phyloP scores from a whole-genome alignment of 2,113 vertebrate species.

The Prionailurus bengalensis region DNA sequence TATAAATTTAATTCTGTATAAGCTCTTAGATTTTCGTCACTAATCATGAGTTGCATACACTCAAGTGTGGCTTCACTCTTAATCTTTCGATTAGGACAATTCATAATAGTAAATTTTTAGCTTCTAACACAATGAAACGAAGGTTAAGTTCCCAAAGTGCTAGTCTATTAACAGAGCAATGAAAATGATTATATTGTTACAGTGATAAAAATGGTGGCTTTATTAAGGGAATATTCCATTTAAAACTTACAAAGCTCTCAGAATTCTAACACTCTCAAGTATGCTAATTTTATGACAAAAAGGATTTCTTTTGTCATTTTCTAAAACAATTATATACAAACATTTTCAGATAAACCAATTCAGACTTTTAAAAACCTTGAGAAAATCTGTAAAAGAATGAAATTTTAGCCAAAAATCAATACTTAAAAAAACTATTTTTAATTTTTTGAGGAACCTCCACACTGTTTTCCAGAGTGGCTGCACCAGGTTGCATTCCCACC shows the following conservation, averaged over 20 bases:
- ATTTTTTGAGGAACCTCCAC: too few relatives aligned
- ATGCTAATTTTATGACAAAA: neutral
- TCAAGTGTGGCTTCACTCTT: neutral
- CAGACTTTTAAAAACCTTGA: neutral
- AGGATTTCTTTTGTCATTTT: neutral
- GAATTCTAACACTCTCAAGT: neutral
- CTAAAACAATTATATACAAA: neutral
- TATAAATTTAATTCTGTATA: neutral
- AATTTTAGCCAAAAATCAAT: neutral
- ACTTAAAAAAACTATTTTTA: neutral
- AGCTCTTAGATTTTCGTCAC: too few relatives aligned
- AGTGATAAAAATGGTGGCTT: neutral
- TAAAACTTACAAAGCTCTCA: neutral
- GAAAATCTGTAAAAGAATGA: neutral
- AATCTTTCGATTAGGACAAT: neutral
- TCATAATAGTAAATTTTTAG: too few relatives aligned
- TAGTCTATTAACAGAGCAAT: neutral
- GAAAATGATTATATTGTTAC: neutral
- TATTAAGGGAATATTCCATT: neutral
- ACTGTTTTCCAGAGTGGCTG: too few relatives aligned
- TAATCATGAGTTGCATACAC: neutral
- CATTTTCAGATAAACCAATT: neutral
- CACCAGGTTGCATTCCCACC: too few relatives aligned
- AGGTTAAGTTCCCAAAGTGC: too few relatives aligned
- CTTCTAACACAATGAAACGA: neutral